Base-by-base conservation (phyloP, 2,888 invertebrate species). In the Lasius fuliginosus region DNA sequence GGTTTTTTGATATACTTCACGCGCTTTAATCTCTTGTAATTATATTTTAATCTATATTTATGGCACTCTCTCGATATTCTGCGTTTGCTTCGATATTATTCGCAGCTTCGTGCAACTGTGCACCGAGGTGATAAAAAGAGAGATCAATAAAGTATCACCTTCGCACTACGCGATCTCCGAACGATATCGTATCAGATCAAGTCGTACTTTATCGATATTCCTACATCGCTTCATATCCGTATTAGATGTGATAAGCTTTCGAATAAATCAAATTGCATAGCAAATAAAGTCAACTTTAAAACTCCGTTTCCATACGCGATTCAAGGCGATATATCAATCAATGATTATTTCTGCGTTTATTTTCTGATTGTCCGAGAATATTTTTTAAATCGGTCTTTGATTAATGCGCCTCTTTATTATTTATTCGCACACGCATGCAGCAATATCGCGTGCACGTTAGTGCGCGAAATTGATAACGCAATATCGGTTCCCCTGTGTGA, bases 381-480 rank as follows among this genome's bases (percentile, higher is more conserved):
- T 30, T 60, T 30, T 62, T 64, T 40, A n/a, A 74, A 46, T 42
- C 30, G 9, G 3, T 73, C 4, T 8, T 5, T n/a, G 15, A 62
- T n/a, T 5, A 27, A 40, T 73, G 11, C 11, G 15, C 23, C 6
- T 33, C 46, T 46, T 42, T 64, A 62, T 46, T 46, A 62, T 46
- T 46, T 64, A 42, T 75, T 60, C 15, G 11, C 42, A 33, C 33
- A 3, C 6, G 27, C 30, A 58, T 58, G 5, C 12, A 62, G n/a
- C 58, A n/a, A 75, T 75, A 33, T 75, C 62, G 42, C 27, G 42
- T n/a, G 40, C 42, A 46, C 42, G 62, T 74, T 74, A 74, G n/a
- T 30, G 74, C n/a, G 33, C 12, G 42, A 75, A 75, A 75, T 75
- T 75, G 75, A 75, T 75, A 75, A 75, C 64, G 23, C 46, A 12